Evolutionary conservation across 2,888 invertebrate species (phyloP), one percentile per base, ranked within the genome.

Genomic region (Actias luna): DNA sequence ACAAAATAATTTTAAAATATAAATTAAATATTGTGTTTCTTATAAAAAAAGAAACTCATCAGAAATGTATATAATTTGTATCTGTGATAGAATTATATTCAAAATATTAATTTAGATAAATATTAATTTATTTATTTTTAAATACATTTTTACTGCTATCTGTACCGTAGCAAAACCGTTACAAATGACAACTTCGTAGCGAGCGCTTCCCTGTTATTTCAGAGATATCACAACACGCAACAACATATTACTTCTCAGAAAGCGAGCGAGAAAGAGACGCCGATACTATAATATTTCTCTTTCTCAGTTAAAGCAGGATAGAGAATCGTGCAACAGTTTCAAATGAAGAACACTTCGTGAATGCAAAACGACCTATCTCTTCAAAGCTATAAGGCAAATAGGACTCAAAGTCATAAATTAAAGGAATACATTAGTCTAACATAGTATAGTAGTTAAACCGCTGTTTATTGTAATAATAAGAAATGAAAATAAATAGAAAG

Each of bases 201-300:
- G 90, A 93, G 92, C 90, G 92, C 92, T 92, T 91, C 92, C 90
- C 92, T 93, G 93, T 93, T 93, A 92, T 93, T 93, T 92, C 86
- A 87, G 86, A 92, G 93, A 92, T 93, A 93, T 93, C 93, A 93
- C 92, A 93, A 93, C 93, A 93, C 91, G 87, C 89, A 92, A 92
- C 89, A 92, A 92, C 91, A 91, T 89, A 90, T 92, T 92, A 91
- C 89, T 92, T 87, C 91, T 89, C 84, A 87, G 85, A 83, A 87
- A 83, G 82, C 77, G 79, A 77, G 88, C 71, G 75, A 65, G 85
- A 92, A 79, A 75, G 87, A 76, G 88, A 91, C 71, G 78, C 76
- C 78, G 68, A 74, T 80, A 84, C 78, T 84, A 89, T 89, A 89
- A 89, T 85, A 82, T 74, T 73, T 70, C 79, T 75, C 78, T 77